These are phyloP conservation scores for Noctua comes DNA, from an alignment of 2,888 invertebrate genomes.

Conservation along the genomic window DNA sequence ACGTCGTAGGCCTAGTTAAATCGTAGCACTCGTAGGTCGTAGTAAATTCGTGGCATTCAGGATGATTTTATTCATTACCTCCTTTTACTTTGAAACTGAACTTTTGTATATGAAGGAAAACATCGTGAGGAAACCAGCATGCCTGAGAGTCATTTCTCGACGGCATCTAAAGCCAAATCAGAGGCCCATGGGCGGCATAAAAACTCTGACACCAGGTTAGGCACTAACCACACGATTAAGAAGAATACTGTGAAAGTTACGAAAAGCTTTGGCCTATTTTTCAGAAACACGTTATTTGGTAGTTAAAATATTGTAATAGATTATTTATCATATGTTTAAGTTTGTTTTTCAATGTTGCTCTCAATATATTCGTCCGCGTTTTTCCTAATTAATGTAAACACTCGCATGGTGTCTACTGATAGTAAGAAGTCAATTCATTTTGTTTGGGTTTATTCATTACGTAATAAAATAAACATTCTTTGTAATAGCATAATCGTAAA, in stretches of 20 bases:
- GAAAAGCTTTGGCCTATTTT: not conserved
- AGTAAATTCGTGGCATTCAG: not conserved
- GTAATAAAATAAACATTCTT: slow-evolving; percentile 2
- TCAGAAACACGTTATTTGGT: not conserved
- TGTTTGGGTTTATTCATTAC: slow-evolving; percentile 3
- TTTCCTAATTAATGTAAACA: slow-evolving; percentile 13
- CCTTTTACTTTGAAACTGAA: not conserved
- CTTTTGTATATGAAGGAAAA: too few relatives aligned
- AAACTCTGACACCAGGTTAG: too few relatives aligned
- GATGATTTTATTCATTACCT: not conserved
- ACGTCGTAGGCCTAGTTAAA: slow-evolving; percentile 5
- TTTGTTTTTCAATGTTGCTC: slow-evolving; percentile 8
- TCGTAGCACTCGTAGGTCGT: slow-evolving; percentile 7
- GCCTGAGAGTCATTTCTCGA: too few relatives aligned
- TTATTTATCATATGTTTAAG: not conserved
- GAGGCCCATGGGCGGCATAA: too few relatives aligned
- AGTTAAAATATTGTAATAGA: not conserved
- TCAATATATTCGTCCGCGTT: not conserved
- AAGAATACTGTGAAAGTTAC: not conserved
- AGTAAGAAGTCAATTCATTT: slow-evolving; percentile 18
- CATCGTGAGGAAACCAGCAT: too few relatives aligned
- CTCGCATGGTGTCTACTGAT: slow-evolving; percentile 19
- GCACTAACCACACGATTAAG: too few relatives aligned
- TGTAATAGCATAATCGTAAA: too few relatives aligned
- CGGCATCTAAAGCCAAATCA: too few relatives aligned